Conservation (phyloP, 2,113 vertebrate species). For the Scatophagus argus region DNA sequence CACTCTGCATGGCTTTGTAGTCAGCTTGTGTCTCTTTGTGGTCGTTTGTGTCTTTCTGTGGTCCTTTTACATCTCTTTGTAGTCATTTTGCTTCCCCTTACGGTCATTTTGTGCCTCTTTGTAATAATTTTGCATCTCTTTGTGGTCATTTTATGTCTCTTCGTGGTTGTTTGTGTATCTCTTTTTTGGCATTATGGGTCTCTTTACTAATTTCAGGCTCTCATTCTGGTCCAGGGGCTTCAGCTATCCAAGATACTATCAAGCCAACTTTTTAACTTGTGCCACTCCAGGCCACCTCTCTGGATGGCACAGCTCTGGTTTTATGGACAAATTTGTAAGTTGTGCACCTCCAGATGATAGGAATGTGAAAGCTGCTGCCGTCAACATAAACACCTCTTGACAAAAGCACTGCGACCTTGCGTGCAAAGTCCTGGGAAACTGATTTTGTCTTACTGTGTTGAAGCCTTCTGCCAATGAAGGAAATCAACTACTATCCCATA, state of each 20-base stretch:
- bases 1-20: too few relatives aligned
- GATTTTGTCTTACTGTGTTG: conserved; percentile 49
- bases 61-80: neutral
- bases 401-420: conserved; percentile 52
- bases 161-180: neutral
- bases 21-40: too few relatives aligned
- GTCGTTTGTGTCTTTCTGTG: too few relatives aligned
- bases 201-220: neutral
- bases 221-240: neutral
- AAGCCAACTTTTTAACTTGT: neutral
- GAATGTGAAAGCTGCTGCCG: conserved; percentile 43
- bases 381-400: conserved; percentile 54
- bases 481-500: conserved; percentile 41
- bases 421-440: conserved; percentile 68
- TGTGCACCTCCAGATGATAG: conserved; percentile 34
- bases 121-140: neutral
- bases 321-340: conserved; percentile 26
- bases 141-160: neutral
- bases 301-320: neutral
- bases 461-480: conserved; percentile 39
- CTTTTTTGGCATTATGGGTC: neutral
- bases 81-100: neutral
- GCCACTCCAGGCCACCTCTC: neutral
- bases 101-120: neutral
- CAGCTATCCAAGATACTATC: neutral